These are phyloP conservation scores for Hydraecia micacea DNA, from an alignment of 2,888 invertebrate species.

Conservation along the genomic window DNA sequence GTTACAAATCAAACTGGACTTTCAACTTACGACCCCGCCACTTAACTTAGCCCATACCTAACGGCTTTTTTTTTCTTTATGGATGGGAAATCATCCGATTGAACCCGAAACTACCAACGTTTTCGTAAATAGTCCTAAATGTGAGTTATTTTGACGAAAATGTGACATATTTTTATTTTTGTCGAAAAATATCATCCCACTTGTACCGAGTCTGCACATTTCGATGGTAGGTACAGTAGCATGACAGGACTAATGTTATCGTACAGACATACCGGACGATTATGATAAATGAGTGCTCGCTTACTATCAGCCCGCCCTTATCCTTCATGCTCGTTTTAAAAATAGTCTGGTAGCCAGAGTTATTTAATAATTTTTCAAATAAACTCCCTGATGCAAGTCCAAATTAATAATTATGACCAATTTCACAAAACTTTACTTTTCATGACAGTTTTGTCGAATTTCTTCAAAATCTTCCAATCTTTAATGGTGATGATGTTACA, in stretches of 20 bases:
- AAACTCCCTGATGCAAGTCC: neutral
- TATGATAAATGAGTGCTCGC: constrained; percentile 43
- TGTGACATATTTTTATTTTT: neutral
- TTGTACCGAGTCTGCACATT: neutral
- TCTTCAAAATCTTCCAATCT: neutral
- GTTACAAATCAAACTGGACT: neutral
- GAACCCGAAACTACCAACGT: neutral
- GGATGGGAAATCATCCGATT: too few species aligned
- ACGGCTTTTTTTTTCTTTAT: too few species aligned
- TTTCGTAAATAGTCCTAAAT: too few species aligned
- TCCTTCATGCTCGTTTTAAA: constrained; percentile 37
- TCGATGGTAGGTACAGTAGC: constrained; percentile 8
- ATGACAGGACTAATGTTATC: constrained; percentile 38
- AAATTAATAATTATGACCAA: neutral
- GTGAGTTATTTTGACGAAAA: neutral
- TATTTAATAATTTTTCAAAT: constrained; percentile 1
- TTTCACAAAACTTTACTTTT: neutral
- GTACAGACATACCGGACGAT: constrained; percentile 54
- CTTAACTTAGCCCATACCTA: too few species aligned
- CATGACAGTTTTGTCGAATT: neutral
- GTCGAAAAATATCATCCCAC: too few species aligned
- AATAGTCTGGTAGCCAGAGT: constrained; percentile 4
- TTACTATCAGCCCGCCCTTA: constrained; percentile 37
- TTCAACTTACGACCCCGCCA: neutral
- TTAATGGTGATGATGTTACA: too few species aligned